Evolutionary conservation across 2,888 invertebrate species (phyloP).

Genomic region (Anodontia alba): DNA sequence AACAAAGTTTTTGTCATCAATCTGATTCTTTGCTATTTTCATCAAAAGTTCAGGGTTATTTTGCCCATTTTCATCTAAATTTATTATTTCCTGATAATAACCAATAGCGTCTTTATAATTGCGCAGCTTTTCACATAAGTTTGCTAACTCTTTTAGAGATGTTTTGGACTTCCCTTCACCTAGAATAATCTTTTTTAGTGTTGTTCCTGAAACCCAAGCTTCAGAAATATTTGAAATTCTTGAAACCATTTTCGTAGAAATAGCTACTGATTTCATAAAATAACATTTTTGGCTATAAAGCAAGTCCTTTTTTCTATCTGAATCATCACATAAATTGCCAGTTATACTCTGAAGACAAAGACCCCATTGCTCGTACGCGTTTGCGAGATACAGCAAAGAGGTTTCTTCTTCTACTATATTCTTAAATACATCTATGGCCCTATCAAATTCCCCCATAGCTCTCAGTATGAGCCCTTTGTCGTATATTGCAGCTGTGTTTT

Average conservation of each 20-base stretch:
- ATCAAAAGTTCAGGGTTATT: background rate
- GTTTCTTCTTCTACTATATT: background rate
- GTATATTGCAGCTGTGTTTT: background rate
- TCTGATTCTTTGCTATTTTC: slow-evolving; percentile 3
- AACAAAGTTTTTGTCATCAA: background rate
- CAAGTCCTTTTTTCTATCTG: background rate
- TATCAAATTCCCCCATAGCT: background rate
- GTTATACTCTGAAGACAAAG: background rate
- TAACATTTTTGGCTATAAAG: background rate
- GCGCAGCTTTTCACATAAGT: background rate
- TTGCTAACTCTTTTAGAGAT: background rate
- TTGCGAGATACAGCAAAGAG: background rate
- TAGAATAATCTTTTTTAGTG: background rate
- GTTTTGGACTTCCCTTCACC: background rate
- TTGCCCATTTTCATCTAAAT: background rate
- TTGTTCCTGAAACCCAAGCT: background rate
- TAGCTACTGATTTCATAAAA: background rate
- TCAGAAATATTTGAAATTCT: background rate
- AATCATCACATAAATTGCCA: background rate
- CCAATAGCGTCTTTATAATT: background rate
- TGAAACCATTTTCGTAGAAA: background rate
- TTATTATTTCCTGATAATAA: background rate
- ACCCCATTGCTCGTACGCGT: background rate
- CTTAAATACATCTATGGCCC: background rate
- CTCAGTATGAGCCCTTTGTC: background rate